These are phyloP conservation scores for Megathymus violae DNA, from an alignment of 1,140 invertebrate genomes.

Conservation along the genomic window DNA sequence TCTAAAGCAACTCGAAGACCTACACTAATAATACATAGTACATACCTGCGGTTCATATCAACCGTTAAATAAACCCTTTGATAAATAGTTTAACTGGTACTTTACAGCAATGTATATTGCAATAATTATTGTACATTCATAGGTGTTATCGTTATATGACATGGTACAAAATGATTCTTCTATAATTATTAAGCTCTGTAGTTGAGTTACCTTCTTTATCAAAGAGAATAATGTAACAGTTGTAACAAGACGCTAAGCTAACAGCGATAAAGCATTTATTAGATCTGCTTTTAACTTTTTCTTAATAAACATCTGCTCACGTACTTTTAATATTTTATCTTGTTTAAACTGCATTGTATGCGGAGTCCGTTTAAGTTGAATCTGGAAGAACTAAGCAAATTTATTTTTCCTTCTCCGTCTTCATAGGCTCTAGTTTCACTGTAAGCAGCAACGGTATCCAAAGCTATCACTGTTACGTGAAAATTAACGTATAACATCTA, in stretches of 20 bases:
- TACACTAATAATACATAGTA: too few species aligned
- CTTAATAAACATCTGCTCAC: constrained; percentile 15
- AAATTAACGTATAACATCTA: too few species aligned
- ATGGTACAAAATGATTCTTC: too few species aligned
- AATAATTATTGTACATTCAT: too few species aligned
- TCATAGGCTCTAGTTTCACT: neutral
- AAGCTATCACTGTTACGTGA: neutral
- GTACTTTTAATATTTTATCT: constrained; percentile 24
- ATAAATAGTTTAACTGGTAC: too few species aligned
- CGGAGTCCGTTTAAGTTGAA: constrained; percentile 22
- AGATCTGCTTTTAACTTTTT: constrained; percentile 2
- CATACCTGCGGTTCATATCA: too few species aligned
- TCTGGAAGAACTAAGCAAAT: constrained; percentile 22
- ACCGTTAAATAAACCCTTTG: too few species aligned
- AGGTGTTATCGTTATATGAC: too few species aligned
- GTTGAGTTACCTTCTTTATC: too few species aligned
- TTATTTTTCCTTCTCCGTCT: constrained; percentile 10
- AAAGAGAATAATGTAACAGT: neutral
- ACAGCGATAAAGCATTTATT: constrained; percentile 2
- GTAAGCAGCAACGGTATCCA: neutral
- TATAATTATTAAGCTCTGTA: too few species aligned
- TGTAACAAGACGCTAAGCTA: constrained; percentile 1
- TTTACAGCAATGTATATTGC: too few species aligned
- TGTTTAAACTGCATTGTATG: constrained; percentile 24
- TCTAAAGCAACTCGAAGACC: too few species aligned